Percentiles rank a stretch among this genome's conserved stretches.
phyloP scores from a whole-genome alignment of 2,797 vertebrate species.

The Choloepus didactylus region DNA sequence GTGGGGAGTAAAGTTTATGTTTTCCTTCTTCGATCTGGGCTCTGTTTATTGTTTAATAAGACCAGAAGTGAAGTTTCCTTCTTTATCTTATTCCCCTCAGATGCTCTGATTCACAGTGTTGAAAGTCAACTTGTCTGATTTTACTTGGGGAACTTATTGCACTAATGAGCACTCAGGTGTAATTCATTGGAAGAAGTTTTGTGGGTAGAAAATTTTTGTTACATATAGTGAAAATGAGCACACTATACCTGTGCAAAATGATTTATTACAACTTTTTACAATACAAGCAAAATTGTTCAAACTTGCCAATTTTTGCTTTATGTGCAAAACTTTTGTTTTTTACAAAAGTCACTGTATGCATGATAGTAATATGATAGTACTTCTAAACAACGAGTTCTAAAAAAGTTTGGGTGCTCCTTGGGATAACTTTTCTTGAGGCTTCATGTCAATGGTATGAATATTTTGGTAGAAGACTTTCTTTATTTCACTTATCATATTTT shows the following conservation, averaged over 20 bases:
- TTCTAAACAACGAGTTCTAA: slow-evolving; percentile 30
- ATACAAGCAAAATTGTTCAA: slow-evolving; percentile 66
- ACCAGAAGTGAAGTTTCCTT: background rate
- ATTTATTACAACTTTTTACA: slow-evolving; percentile 79
- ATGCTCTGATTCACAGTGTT: background rate
- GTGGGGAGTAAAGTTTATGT: slow-evolving; percentile 16
- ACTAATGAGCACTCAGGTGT: slow-evolving; percentile 77
- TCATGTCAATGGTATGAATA: background rate
- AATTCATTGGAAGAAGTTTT: slow-evolving; percentile 53
- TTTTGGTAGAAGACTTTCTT: background rate
- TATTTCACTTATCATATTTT: background rate
- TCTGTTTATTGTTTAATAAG: slow-evolving; percentile 75
- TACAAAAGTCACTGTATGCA: slow-evolving; percentile 32
- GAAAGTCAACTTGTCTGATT: slow-evolving; percentile 59
- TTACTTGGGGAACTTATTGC: slow-evolving; percentile 27
- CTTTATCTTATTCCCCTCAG: slow-evolving; percentile 54
- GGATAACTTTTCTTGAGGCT: background rate
- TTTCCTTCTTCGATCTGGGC: background rate
- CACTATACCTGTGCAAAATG: slow-evolving; percentile 16
- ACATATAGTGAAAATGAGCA: slow-evolving; percentile 60
- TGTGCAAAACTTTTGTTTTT: slow-evolving; percentile 56
- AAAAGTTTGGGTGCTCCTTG: background rate
- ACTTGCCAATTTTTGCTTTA: slow-evolving; percentile 77
- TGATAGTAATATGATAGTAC: slow-evolving; percentile 69
- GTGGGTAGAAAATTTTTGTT: slow-evolving; percentile 69